These are phyloP conservation scores for Ecliptopera silaceata DNA, from an alignment of 2,888 invertebrate species.

Conservation along the genomic window DNA sequence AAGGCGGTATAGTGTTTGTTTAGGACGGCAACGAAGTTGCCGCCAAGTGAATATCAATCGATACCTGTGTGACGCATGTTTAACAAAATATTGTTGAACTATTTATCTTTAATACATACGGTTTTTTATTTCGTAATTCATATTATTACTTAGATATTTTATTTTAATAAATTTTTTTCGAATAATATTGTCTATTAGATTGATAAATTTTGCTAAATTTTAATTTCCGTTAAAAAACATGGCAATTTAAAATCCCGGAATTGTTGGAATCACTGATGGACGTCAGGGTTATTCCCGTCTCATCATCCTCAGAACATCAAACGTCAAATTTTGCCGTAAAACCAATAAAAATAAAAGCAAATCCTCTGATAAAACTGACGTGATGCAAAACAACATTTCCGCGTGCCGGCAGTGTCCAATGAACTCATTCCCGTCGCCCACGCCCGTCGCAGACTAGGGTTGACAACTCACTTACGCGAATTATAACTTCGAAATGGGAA, in stretches of 20 bases:
- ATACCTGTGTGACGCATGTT: constrained; percentile 30
- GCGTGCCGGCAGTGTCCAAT: constrained; percentile 72
- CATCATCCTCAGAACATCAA: neutral
- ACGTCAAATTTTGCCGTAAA: constrained; percentile 7
- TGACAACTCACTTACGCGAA: constrained; percentile 34
- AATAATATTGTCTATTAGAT: neutral
- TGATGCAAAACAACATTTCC: constrained; percentile 58
- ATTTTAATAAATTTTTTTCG: too few relatives aligned
- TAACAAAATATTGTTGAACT: constrained; percentile 26
- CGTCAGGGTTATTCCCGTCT: neutral
- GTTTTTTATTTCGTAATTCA: too few relatives aligned
- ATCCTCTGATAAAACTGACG: constrained; percentile 33
- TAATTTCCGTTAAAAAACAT: neutral
- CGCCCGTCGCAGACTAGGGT: constrained; percentile 42
- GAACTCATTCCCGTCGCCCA: constrained; percentile 67
- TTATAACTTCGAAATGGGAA: constrained; percentile 33
- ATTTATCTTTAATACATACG: too few relatives aligned
- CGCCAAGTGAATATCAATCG: constrained; percentile 36
- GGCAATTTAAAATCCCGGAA: neutral
- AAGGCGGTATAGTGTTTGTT: constrained; percentile 47
- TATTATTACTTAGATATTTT: too few relatives aligned
- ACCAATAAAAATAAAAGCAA: constrained; percentile 31
- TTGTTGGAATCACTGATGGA: neutral
- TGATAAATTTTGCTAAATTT: neutral
- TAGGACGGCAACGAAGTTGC: constrained; percentile 48